phyloP scores from a whole-genome alignment of 2,113 vertebrate genomes.

The Himantopus leucocephalus region DNA sequence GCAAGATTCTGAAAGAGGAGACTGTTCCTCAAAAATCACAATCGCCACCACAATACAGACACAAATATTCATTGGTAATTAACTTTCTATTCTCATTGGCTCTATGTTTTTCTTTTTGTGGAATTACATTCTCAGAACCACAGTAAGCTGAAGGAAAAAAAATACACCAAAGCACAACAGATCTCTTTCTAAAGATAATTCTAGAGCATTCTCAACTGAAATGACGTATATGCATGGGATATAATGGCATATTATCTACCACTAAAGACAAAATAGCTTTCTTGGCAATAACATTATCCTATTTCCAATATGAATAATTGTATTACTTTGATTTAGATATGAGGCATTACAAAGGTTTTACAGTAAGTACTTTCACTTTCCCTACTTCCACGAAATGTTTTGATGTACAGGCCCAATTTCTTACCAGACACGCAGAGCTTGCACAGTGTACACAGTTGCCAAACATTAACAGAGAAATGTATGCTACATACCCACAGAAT shows the following conservation, averaged over 20 bases:
- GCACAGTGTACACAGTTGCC: background rate
- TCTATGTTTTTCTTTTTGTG: background rate
- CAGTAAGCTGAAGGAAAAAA: background rate
- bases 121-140: slow-evolving; percentile 16
- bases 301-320: slow-evolving; percentile 57
- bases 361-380: background rate
- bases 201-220: slow-evolving; percentile 26
- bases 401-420: background rate
- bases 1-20: background rate
- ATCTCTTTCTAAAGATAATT: background rate
- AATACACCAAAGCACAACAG: background rate
- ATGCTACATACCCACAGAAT: background rate
- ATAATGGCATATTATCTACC: slow-evolving; percentile 28
- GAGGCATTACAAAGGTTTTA: slow-evolving; percentile 56
- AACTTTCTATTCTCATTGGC: background rate
- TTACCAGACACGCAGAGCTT: background rate
- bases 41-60: background rate
- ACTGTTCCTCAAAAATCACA: background rate
- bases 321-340: slow-evolving; percentile 31
- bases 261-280: slow-evolving; percentile 65
- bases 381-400: background rate
- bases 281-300: slow-evolving; percentile 61
- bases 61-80: background rate
- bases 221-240: background rate
- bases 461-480: background rate